Evolutionary conservation across 2,888 invertebrate genomes (phyloP).

Genomic region (Agonopterix heracliana): DNA sequence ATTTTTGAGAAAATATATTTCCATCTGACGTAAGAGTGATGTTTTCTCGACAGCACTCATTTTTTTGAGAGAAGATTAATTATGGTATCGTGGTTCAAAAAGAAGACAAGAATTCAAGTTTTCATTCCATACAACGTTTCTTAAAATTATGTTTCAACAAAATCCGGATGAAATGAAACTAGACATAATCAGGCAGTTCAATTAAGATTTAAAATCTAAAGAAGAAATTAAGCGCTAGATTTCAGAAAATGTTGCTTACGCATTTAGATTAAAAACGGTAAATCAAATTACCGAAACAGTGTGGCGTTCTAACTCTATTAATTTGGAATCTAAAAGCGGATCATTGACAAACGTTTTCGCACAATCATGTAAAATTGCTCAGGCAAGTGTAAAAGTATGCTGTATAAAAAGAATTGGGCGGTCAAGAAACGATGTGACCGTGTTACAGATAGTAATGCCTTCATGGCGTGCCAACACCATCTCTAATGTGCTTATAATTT

Average conservation of each 20-base stretch:
- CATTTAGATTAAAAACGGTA: constrained; percentile 41
- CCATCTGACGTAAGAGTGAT: too few relatives aligned
- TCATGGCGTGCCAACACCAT: constrained; percentile 63
- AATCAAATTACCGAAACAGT: constrained; percentile 39
- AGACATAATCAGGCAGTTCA: too few relatives aligned
- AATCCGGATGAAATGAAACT: too few relatives aligned
- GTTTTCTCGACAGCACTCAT: too few relatives aligned
- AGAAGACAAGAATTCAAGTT: too few relatives aligned
- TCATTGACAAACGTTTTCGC: constrained; percentile 46
- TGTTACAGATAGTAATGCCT: constrained; percentile 67
- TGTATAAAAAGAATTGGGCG: constrained; percentile 64
- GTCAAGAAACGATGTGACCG: constrained; percentile 66
- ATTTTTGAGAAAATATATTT: too few relatives aligned
- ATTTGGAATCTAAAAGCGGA: constrained; percentile 35
- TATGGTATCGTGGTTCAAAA: too few relatives aligned
- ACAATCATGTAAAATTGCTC: constrained; percentile 51
- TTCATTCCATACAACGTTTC: too few relatives aligned
- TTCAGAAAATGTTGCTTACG: constrained; percentile 10
- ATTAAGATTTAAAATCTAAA: too few relatives aligned
- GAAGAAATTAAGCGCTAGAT: too few relatives aligned
- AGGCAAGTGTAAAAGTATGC: constrained; percentile 38
- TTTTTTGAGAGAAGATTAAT: too few relatives aligned
- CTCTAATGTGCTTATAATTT: constrained; percentile 71
- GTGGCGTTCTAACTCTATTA: constrained; percentile 32
- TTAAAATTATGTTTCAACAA: too few relatives aligned